phyloP scores from a whole-genome alignment of 2,797 vertebrate genomes.

The Apogon talboti region DNA sequence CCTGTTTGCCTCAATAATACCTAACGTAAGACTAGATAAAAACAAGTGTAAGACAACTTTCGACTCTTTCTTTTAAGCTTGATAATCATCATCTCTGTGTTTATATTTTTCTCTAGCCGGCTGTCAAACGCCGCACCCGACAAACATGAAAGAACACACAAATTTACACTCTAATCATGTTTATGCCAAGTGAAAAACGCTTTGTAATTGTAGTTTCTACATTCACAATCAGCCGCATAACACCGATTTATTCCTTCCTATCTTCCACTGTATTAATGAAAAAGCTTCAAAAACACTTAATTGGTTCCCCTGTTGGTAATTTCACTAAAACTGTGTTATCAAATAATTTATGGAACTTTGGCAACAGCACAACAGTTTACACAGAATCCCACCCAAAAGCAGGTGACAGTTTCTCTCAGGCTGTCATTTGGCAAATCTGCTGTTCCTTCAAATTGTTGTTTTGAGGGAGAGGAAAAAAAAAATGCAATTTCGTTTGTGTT shows the following conservation, averaged over 20 bases:
- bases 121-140: not conserved
- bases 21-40: not conserved
- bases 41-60: too few relatives aligned
- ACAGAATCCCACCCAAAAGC: conserved; percentile 5
- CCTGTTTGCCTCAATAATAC: conserved; percentile 10
- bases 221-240: conserved; percentile 13
- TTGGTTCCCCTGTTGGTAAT: conserved; percentile 17
- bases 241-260: not conserved
- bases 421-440: conserved; percentile 41
- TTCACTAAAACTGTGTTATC: conserved; percentile 12
- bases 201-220: not conserved
- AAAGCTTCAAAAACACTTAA: conserved; percentile 17
- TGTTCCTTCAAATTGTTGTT: conserved; percentile 21
- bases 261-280: not conserved
- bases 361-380: conserved; percentile 21
- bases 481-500: conserved; percentile 17
- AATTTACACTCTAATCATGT: not conserved
- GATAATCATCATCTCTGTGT: not conserved
- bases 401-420: conserved; percentile 18
- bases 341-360: conserved; percentile 21
- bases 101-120: not conserved
- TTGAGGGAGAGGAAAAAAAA: conserved; percentile 11
- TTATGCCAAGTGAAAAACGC: not conserved
- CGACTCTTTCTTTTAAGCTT: too few relatives aligned
- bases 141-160: too few relatives aligned